These are phyloP conservation scores for Lepidurus packardi DNA, from an alignment of 1,140 invertebrate genomes.

Conservation along the genomic window DNA sequence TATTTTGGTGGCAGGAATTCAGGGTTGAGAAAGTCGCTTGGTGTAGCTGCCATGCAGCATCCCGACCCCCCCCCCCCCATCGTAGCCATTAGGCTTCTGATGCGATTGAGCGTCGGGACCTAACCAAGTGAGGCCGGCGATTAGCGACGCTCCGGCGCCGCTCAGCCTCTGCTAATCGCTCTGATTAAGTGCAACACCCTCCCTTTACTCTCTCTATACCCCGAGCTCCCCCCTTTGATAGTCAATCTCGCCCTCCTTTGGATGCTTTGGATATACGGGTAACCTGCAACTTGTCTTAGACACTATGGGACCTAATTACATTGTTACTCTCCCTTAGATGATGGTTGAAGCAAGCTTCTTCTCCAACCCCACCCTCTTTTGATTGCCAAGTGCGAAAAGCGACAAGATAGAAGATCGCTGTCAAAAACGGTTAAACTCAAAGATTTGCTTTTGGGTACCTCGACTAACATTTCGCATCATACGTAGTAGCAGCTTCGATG, in stretches of 20 bases:
- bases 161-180: conserved; percentile 20
- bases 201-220: neutral
- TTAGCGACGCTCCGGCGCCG: conserved; percentile 15
- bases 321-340: conserved; percentile 21
- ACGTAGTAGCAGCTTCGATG: no score
- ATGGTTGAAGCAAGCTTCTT: neutral
- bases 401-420: neutral
- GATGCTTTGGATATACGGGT: neutral
- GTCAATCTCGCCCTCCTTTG: neutral
- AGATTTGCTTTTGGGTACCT: no score
- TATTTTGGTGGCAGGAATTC: conserved; percentile 15
- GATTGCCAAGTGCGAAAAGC: conserved; percentile 4
- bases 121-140: conserved; percentile 20
- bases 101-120: conserved; percentile 20
- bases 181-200: conserved; percentile 18
- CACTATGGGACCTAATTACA: conserved; percentile 15
- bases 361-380: neutral
- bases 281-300: conserved; percentile 16
- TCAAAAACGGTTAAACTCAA: neutral
- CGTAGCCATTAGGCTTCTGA: conserved; percentile 7
- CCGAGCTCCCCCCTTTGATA: neutral
- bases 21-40: neutral
- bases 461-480: no score
- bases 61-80: neutral
- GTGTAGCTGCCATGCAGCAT: neutral